Evolutionary conservation across 2,113 vertebrate genomes (phyloP).

Genomic region (Platanista minor): DNA sequence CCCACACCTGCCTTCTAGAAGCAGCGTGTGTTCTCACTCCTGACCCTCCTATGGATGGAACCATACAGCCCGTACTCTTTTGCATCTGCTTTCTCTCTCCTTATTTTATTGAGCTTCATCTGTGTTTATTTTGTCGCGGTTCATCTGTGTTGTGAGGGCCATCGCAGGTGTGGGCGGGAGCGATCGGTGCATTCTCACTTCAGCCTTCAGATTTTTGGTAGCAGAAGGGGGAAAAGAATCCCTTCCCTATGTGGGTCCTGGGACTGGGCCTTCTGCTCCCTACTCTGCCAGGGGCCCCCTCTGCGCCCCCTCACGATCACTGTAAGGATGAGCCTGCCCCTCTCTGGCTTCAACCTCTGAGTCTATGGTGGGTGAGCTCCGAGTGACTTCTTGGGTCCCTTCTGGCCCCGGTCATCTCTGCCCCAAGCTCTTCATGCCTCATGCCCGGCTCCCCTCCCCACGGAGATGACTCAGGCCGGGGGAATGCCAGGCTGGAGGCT

Average conservation of each 20-base stretch:
- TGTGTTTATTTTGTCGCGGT: background rate
- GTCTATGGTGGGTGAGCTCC: background rate
- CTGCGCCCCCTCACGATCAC: background rate
- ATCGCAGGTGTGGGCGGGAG: fast-evolving
- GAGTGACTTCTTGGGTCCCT: background rate
- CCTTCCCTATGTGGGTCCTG: background rate
- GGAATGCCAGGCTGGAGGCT: slow-evolving; percentile 85
- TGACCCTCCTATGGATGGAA: background rate
- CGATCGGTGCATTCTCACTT: background rate
- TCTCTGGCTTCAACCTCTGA: background rate
- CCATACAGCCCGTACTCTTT: fast-evolving
- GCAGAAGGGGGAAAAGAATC: background rate
- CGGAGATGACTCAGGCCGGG: slow-evolving; percentile 85
- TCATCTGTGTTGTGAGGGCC: background rate
- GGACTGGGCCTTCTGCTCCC: background rate
- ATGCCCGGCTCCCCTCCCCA: slow-evolving; percentile 58
- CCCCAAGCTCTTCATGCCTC: background rate
- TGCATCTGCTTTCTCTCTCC: background rate
- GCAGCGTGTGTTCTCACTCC: background rate
- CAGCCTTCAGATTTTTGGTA: background rate
- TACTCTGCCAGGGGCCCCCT: fast-evolving
- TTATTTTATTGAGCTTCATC: background rate
- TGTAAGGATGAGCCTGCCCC: fast-evolving
- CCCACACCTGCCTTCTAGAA: background rate
- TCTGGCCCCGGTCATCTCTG: background rate